These are phyloP conservation scores for Scaptomyza flava DNA, from an alignment of 2,888 invertebrate genomes.

Conservation along the genomic window DNA sequence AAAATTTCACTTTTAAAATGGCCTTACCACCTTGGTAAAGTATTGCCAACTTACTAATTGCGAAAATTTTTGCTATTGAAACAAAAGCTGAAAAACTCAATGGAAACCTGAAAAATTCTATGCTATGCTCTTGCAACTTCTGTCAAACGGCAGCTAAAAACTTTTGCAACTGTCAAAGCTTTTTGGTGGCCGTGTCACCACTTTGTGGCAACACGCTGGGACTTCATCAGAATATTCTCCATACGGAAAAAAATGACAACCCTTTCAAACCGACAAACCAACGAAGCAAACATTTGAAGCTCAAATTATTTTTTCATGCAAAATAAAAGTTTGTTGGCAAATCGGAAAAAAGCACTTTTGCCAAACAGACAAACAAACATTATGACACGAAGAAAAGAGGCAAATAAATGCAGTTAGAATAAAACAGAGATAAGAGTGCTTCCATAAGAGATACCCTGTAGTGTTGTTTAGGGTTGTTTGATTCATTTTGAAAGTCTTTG, in stretches of 20 bases:
- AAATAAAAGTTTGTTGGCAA: constrained; percentile 44
- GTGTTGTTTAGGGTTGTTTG: neutral
- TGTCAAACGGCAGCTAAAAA: constrained; percentile 34
- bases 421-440: too few species aligned
- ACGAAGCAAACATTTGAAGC: constrained; percentile 25
- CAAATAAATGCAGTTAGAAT: neutral
- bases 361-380: constrained; percentile 11
- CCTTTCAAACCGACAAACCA: neutral
- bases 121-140: neutral
- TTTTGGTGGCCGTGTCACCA: constrained; percentile 25
- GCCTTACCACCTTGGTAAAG: neutral
- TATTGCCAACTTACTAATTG: constrained; percentile 41
- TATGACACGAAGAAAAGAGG: neutral
- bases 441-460: neutral
- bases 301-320: constrained; percentile 44
- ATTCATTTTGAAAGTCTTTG: neutral
- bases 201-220: constrained; percentile 19
- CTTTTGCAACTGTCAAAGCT: constrained; percentile 49
- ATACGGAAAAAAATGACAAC: neutral
- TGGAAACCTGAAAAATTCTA: constrained; percentile 28
- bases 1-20: neutral
- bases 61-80: constrained; percentile 7
- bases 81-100: neutral
- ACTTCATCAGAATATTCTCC: neutral
- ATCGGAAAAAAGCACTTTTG: constrained; percentile 24